Base-by-base conservation (phyloP, 2,113 vertebrate species). In the Perognathus longimembris region DNA sequence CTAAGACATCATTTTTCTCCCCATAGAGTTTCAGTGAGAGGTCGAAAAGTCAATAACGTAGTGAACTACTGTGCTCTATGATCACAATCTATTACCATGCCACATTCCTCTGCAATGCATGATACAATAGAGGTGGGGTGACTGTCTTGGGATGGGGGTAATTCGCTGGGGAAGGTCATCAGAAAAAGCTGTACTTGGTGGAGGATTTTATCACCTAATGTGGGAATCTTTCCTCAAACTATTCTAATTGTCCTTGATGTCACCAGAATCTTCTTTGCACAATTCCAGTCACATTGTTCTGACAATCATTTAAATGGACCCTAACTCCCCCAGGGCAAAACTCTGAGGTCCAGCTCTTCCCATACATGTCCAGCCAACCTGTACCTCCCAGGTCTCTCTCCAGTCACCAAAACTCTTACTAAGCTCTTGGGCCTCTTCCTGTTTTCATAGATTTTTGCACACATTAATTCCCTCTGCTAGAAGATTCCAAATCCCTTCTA, bases 41-140 rank as follows among this genome's bases (percentile, higher is more conserved):
- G 59, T 92, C 11, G 77, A 79, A 92, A 93, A 89, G 18, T 83
- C 71, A 95, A 76, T 64, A 89, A 79, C 14, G 28, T 57, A 64
- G 28, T 66, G 34, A 93, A 73, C 32, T 86, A 38, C 36, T 24
- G 24, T 30, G n/a, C 8, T 93, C 42, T 38, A 30, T 54, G 42
- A 54, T 30, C 75, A 82, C 76, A 54, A 71, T 28, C 76, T 3
- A 38, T 30, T 42, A 76, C 6, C 73, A 63, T 61, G 12, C 18
- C 32, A 26, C 28, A 69, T 42, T 77, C 32, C 54, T 88, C 64
- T 70, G 10, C 22, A 21, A n/a, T 57, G 5, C 30, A n/a, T 66
- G 26, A 42, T 63, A 36, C 36, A 67, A 18, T 2, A 74, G 28
- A 12, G 24, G 1, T 28, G 17, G 2, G 24, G 14, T 59, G 38